These are phyloP conservation scores for Atta colombica DNA, from an alignment of 1,140 invertebrate species.

Conservation along the genomic window DNA sequence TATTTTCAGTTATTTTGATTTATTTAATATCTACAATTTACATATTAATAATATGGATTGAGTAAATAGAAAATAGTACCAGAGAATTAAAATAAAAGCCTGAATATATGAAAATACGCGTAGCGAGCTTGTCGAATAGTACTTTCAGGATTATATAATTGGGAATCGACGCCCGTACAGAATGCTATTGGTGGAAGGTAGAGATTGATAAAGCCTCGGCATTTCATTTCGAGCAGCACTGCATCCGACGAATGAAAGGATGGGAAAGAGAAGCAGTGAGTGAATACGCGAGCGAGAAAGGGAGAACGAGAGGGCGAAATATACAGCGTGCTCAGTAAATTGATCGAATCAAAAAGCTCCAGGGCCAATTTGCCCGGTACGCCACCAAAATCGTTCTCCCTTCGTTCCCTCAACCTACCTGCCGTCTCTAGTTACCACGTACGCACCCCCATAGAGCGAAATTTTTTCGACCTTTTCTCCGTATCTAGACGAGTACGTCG, in stretches of 20 bases:
- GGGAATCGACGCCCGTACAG: constrained; percentile 53
- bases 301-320: constrained; percentile 36
- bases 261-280: constrained; percentile 11
- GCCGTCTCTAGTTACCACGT: constrained; percentile 56
- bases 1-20: neutral
- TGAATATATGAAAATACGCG: neutral
- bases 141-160: constrained; percentile 68
- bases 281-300: constrained; percentile 20
- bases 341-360: constrained; percentile 78
- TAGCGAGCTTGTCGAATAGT: constrained; percentile 43
- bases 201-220: constrained; percentile 75
- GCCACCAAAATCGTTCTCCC: constrained; percentile 54
- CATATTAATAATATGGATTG: neutral
- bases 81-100: neutral
- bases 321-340: constrained; percentile 71
- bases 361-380: constrained; percentile 70
- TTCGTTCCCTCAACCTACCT: constrained; percentile 10
- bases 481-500: constrained; percentile 12
- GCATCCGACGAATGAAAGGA: constrained; percentile 51
- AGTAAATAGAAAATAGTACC: neutral
- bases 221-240: constrained; percentile 52
- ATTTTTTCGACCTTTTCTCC: constrained; percentile 30
- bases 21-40: neutral
- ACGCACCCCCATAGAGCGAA: constrained; percentile 21
- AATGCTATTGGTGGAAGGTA: constrained; percentile 61